Conservation (phyloP, 2,888 invertebrate genomes). For the Torymus auratus region DNA sequence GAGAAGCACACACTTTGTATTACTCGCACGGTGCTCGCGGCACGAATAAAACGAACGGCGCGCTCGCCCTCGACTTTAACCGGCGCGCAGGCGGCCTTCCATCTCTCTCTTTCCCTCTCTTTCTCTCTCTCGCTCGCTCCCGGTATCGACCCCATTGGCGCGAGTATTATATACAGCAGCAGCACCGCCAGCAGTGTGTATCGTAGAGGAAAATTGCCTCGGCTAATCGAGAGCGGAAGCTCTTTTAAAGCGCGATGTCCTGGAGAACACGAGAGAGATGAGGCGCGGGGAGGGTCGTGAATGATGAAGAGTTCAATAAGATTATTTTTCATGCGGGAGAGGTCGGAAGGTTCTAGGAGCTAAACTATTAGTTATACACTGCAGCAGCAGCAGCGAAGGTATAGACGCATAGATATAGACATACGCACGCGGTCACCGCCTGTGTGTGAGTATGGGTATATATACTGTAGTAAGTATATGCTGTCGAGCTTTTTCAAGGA, state of each 20-base stretch:
- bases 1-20: neutral
- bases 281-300: neutral
- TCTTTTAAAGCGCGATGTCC: neutral
- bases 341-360: constrained; percentile 25
- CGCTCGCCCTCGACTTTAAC: constrained; percentile 48
- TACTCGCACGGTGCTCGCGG: constrained; percentile 23
- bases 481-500: too few species aligned
- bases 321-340: neutral
- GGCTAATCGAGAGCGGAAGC: constrained; percentile 39
- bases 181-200: too few species aligned
- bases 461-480: too few species aligned
- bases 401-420: too few species aligned
- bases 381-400: too few species aligned
- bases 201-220: neutral
- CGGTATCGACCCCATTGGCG: constrained; percentile 40
- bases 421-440: too few species aligned
- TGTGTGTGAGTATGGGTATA: too few species aligned
- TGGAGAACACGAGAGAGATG: constrained; percentile 1
- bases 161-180: constrained; percentile 14
- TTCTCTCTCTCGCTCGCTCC: constrained; percentile 4
- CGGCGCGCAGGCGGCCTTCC: neutral
- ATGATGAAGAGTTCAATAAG: neutral
- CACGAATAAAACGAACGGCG: constrained; percentile 38
- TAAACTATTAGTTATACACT: too few species aligned
- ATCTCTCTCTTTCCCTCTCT: constrained; percentile 4